Base-by-base conservation (phyloP, 1,140 invertebrate genomes). In the Grapholita molesta region DNA sequence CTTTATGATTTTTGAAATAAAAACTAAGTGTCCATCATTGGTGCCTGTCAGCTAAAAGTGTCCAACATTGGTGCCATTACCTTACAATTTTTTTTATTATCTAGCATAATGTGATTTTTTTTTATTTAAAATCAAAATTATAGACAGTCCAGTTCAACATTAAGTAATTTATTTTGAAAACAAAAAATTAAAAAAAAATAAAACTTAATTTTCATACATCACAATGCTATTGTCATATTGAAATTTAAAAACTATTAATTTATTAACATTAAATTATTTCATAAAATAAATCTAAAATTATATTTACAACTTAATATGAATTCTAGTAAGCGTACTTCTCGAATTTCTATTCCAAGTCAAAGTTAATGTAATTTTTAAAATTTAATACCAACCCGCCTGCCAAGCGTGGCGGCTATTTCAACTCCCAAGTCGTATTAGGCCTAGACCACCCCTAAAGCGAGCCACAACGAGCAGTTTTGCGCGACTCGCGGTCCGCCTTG, bases 291-390 rank as follows among this genome's bases (percentile, higher is more conserved):
- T 61, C 55, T 61, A 61, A 25, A 61, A 61, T 61, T 61, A 61
- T 68, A 68, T 68, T 68, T 68, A 68, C 66, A 68, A 61, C 28
- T 61, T 61, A 61, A 28, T 25, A 57, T 57, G 30, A 53, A 25
- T 32, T 42, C 74, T 82, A 79, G 65, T 79, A 79, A 79, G 76
- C 78, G 77, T 79, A 82, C 70, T 61, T 61, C 55, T 61, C 55
- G 55, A 61, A 61, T 61, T 32, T 61, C 18, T 7, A 61, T 61
- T 61, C 55, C 32, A 15, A 15, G 25, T 15, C 55, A 15, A 30
- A 61, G 21, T 30, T 0, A 8, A 61, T 61, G 25, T 48, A 28
- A 24, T 23, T 52, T 24, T 4, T 53, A 24, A 48, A 66, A 38
- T 12, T 66, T n/a, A n/a, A n/a, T n/a, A n/a, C n/a, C n/a, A n/a